Conservation (phyloP, 1,140 invertebrate species). For the Drosophila pseudoobscura region DNA sequence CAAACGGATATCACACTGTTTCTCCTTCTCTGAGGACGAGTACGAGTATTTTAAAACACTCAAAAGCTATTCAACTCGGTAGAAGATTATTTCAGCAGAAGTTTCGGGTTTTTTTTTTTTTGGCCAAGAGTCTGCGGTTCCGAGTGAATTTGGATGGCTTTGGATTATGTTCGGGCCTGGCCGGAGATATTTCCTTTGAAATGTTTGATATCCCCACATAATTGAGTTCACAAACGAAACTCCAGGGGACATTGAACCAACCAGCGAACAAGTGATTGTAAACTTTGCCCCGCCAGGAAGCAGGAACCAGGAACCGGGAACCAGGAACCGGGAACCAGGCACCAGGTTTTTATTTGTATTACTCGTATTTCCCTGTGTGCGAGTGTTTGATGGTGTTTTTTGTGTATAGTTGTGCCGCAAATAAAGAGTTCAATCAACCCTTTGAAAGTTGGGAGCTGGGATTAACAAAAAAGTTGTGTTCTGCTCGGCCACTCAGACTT, state of each 20-base stretch:
- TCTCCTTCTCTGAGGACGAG: slow-evolving; percentile 9
- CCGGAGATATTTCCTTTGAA: slow-evolving; percentile 10
- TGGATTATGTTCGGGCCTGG: background rate
- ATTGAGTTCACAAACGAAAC: slow-evolving; percentile 31
- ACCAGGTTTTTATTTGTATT: slow-evolving; percentile 36
- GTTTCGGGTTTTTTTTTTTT: slow-evolving; percentile 45
- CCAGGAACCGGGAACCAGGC: too few relatives aligned
- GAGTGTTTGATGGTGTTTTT: slow-evolving; percentile 17
- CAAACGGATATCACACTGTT: slow-evolving; percentile 67
- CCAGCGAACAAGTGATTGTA: slow-evolving; percentile 48
- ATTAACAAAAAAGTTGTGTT: slow-evolving; percentile 59
- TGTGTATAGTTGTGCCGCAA: background rate
- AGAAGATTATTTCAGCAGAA: slow-evolving; percentile 53
- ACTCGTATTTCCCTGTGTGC: slow-evolving; percentile 20
- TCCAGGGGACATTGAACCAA: slow-evolving; percentile 55
- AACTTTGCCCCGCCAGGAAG: slow-evolving; percentile 55
- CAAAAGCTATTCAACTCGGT: slow-evolving; percentile 44
- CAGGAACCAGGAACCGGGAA: background rate
- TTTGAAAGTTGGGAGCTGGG: slow-evolving; percentile 72
- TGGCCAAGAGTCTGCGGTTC: slow-evolving; percentile 21
- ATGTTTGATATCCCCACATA: slow-evolving; percentile 27
- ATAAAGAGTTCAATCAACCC: slow-evolving; percentile 59
- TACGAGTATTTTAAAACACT: slow-evolving; percentile 65
- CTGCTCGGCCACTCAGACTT: slow-evolving; percentile 44
- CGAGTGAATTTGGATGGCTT: slow-evolving; percentile 6